These are phyloP conservation scores for Turritopsis rubra DNA, from an alignment of 30 jellyfish, hydroid and myxozoan genomes.

Conservation along the genomic window DNA sequence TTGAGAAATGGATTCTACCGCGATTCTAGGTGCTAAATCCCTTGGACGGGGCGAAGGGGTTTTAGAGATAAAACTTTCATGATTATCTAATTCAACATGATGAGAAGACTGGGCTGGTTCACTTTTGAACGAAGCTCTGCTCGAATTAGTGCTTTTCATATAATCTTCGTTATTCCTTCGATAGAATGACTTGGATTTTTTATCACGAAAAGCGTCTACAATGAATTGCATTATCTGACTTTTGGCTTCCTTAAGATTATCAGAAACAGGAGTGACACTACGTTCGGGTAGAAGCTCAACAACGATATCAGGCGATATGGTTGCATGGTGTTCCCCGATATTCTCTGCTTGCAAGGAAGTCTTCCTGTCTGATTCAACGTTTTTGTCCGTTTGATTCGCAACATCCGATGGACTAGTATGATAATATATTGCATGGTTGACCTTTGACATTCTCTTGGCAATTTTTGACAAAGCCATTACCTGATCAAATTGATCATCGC, in stretches of 20 bases:
- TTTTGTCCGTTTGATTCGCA: not conserved
- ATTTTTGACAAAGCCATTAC: not conserved
- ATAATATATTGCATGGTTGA: not conserved
- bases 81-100: not conserved
- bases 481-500: not conserved
- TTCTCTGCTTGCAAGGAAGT: not conserved
- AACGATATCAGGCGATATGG: not conserved
- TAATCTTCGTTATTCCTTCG: not conserved
- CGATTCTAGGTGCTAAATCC: not conserved
- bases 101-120: not conserved
- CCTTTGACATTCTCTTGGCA: not conserved
- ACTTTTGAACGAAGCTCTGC: not conserved
- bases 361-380: not conserved
- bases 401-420: not conserved
- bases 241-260: not conserved
- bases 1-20: not conserved
- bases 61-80: not conserved
- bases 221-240: not conserved
- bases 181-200: not conserved
- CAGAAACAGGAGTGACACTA: not conserved
- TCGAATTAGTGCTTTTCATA: not conserved
- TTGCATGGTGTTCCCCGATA: not conserved
- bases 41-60: not conserved
- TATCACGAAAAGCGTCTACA: not conserved
- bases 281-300: not conserved